Percentiles rank a stretch among this genome's conserved stretches.
Conservation (phyloP, 2,888 invertebrate genomes). For the Caenorhabditis angaria region DNA sequence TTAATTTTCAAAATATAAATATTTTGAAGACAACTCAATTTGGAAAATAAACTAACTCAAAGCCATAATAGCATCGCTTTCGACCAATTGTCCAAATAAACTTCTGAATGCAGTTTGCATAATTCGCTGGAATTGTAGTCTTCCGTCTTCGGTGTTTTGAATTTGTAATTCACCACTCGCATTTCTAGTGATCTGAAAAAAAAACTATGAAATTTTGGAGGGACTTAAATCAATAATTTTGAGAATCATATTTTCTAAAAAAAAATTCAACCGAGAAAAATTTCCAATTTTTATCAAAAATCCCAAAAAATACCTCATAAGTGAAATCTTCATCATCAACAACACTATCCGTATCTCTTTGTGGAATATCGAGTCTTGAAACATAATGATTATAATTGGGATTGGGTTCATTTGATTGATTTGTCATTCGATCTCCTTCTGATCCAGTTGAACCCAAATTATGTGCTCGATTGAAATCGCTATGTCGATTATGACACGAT, state of each 20-base stretch:
- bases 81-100: conserved; percentile 18
- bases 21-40: no score
- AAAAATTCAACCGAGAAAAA: not conserved
- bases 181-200: not conserved
- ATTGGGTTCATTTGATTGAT: conserved; percentile 20
- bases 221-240: no score
- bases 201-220: no score
- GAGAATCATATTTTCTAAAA: not conserved
- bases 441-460: not conserved
- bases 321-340: conserved; percentile 19
- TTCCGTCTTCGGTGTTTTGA: not conserved
- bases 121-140: conserved; percentile 11
- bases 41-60: conserved; percentile 20
- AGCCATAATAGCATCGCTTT: conserved; percentile 19
- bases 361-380: not conserved
- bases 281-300: not conserved
- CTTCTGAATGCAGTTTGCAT: conserved; percentile 17
- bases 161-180: conserved; percentile 11
- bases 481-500: conserved; percentile 20
- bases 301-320: conserved; percentile 7
- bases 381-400: conserved; percentile 13
- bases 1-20: no score
- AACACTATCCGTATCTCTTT: not conserved
- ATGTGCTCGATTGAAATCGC: conserved; percentile 20
- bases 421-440: conserved; percentile 2